Percentiles rank a stretch among this genome's conserved stretches.
These are phyloP conservation scores for Rhinella marina DNA, from an alignment of 2,797 vertebrate species.

Conservation along the genomic window DNA sequence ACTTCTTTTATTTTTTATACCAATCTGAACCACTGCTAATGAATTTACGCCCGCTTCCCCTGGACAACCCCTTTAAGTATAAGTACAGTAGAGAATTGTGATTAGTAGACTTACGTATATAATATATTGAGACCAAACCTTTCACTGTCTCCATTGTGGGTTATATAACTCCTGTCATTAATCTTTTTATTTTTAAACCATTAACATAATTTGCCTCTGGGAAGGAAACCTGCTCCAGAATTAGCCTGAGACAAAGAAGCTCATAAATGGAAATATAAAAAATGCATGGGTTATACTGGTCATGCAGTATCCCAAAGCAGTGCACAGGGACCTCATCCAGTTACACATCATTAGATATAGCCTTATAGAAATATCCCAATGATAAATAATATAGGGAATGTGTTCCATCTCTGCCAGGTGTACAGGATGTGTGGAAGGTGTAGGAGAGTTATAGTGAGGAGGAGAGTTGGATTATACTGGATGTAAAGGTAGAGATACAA, in stretches of 20 bases:
- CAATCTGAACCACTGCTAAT: too few species aligned
- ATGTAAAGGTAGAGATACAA: not conserved
- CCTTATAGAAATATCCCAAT: not conserved
- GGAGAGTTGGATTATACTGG: not conserved
- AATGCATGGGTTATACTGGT: constrained; percentile 46
- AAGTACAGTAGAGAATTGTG: not conserved
- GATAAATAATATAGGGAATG: not conserved
- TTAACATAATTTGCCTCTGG: constrained; percentile 44
- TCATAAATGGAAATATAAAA: constrained; percentile 54
- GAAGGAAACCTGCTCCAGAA: constrained; percentile 46
- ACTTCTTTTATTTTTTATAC: too few species aligned
- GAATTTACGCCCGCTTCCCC: too few species aligned
- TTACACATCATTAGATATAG: not conserved
- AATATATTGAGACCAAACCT: not conserved
- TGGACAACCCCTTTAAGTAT: too few species aligned
- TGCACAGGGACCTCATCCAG: not conserved
- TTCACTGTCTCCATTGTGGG: constrained; percentile 1
- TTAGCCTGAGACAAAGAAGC: constrained; percentile 36
- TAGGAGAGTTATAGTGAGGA: not conserved
- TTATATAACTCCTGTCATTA: constrained; percentile 18
- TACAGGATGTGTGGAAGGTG: not conserved
- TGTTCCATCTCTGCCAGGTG: not conserved
- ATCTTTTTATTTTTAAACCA: constrained; percentile 41
- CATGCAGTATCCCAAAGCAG: constrained; percentile 18
- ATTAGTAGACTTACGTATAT: not conserved